Evolutionary conservation across 1,140 invertebrate genomes (phyloP), one percentile per base, ranked within the genome.

Genomic region (Hesperophylax magnus): DNA sequence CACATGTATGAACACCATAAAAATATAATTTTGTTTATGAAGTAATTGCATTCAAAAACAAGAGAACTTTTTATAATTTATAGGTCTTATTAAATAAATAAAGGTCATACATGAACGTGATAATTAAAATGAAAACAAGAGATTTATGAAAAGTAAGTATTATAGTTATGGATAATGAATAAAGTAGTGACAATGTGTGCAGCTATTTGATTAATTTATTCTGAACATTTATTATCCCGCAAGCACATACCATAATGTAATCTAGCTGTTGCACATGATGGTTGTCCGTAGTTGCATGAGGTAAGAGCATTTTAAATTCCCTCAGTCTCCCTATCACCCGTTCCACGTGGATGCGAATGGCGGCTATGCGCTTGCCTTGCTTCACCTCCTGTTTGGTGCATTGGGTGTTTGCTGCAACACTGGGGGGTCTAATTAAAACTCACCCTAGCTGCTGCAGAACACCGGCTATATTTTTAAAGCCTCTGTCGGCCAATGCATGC

Each of bases 401-500:
- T 63, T 63, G 2, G 11, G 22, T 63, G 22, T 63, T 63, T 3
- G 11, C 22, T 4, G 27, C 14, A 22, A 63, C 60, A 22, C 60
- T 63, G 2, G 22, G 60, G 7, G 18, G 54, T 17, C 54, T 17
- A 8, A 56, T 17, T 3, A 56, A 15, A n/a, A n/a, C 15, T 1
- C 54, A 56, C 4, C 54, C 54, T n/a, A 17, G 17, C 54, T 67
- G 24, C 20, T 67, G 63, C 3, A 88, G 54, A 9, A 86, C 20
- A 18, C 67, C 11, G 34, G 27, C 60, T 54, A 81, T 60, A 58
- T 81, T 58, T 78, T 89, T 88, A 87, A 83, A 88, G 11, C 87
- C 87, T 77, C 87, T 83, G 82, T 89, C 87, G 71, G 87, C 87
- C 85, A 88, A 87, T 17, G 88, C 81, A 65, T 24, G 27, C 81